Evolutionary conservation across 2,888 invertebrate genomes (phyloP), one percentile per base, ranked within the genome.

Genomic region (Eustalomyia histrio): DNA sequence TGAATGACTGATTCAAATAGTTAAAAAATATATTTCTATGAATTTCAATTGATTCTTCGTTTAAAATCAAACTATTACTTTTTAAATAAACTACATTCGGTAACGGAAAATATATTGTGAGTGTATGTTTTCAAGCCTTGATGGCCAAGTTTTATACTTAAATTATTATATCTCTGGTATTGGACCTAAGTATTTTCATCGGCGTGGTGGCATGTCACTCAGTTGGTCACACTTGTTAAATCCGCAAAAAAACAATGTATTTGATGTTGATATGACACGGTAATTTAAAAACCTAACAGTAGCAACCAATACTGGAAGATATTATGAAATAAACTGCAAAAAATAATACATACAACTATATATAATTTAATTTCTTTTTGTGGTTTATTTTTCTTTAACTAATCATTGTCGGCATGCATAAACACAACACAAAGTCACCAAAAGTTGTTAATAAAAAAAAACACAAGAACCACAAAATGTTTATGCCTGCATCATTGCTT

Each of bases 291-390:
- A 69, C 67, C 76, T 71, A 69, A 81, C 81, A 78, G 81, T 81
- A 81, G 81, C 78, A 61, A 50, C 50, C 16, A 60, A 47, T 47
- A 35, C 10, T 73, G 35, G 57, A 69, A 14, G 29, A 7, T 1
- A 33, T 53, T 24, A 53, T 69, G 53, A 33, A 63, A 29, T 61
- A 43, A 55, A 52, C 7, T 1, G 16, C 18, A 53, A 39, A 67
- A 58, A 64, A 17, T 50, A 14, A 58, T n/a, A n/a, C n/a, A 64
- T n/a, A 35, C 14, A 52, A 61, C 43, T 57, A 58, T 50, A 67
- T 50, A 81, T 74, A 74, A 78, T 65, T 68, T 80, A 73, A 76
- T 76, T 80, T 78, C 78, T 74, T 74, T 76, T 74, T 81, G 69
- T 50, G 76, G 80, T 71, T 71, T 65, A 52, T 21, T 58, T 21